Evolutionary conservation across 1,140 invertebrate species (phyloP), one percentile per base, ranked within the genome.

Genomic region (Drosophila kanapiae): DNA sequence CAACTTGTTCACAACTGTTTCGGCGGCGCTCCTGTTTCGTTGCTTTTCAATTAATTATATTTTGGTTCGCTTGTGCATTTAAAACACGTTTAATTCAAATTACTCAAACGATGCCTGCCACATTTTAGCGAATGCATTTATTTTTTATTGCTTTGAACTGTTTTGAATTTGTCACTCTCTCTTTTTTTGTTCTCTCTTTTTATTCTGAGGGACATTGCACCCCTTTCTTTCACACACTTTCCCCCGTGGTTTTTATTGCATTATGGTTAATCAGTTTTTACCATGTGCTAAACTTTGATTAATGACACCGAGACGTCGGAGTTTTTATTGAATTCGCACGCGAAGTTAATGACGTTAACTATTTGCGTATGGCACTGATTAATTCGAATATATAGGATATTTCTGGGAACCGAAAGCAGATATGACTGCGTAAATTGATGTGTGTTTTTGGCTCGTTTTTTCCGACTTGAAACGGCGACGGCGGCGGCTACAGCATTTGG

Each of bases 61-160:
- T 62, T 82, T 76, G 29, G 43, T 7, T 53, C 47, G 74, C 49
- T 87, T 88, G 62, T 84, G 85, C 64, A 90, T 84, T 88, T 75
- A 59, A 87, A 88, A 87, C 85, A 84, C 84, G 84, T 88, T 88
- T 87, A 88, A 87, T 87, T 87, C 63, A 69, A 84, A 87, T 87
- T 84, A 88, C 64, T 88, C 71, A 83, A 83, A 79, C 75, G 72
- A 80, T 76, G 77, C 53, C 84, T 70, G 83, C 71, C 84, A 83
- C 72, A 86, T 71, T 87, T 80, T 71, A 48, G n/a, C n/a, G 14
- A 62, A 78, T 84, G 63, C 63, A 67, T 78, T 78, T 78, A 63
- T 64, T 72, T 75, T 78, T 79, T 78, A 81, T 86, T 60, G 45
- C 75, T 85, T 78, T 86, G 53, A 86, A 86, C 75, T 86, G 82